Conservation (phyloP, 2,888 invertebrate species). For the Campaea margaritaria region DNA sequence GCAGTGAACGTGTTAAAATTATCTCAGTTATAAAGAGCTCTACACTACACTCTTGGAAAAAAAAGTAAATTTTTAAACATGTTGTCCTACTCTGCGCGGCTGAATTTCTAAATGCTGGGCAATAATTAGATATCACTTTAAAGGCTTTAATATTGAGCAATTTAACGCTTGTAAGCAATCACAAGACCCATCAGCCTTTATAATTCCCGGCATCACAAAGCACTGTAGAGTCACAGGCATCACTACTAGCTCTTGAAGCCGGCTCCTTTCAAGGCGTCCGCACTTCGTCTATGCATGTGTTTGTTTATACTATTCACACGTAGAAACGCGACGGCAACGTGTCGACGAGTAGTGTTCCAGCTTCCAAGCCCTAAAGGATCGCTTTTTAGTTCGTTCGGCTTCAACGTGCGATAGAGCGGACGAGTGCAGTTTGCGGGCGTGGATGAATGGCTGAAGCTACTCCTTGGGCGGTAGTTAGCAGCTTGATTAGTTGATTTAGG, state of each 20-base stretch:
- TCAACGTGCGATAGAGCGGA: constrained; percentile 43
- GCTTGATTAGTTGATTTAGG: constrained; percentile 5
- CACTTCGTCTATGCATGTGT: constrained; percentile 59
- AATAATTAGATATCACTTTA: no score
- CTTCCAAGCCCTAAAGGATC: constrained; percentile 66
- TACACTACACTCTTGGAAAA: no score
- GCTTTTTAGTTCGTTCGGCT: constrained; percentile 61
- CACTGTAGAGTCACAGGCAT: constrained; percentile 26
- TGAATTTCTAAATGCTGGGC: no score
- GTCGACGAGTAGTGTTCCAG: constrained; percentile 60
- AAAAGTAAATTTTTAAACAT: no score
- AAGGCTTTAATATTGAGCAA: no score
- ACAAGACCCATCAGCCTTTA: no score
- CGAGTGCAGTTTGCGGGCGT: constrained; percentile 19
- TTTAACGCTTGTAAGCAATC: no score
- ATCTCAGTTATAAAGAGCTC: no score
- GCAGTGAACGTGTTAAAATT: no score
- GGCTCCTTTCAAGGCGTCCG: constrained; percentile 64
- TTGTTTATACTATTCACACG: constrained; percentile 77
- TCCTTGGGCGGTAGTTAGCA: constrained; percentile 11
- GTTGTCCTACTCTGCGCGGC: no score
- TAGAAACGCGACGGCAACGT: constrained; percentile 56
- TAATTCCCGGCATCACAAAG: not conserved
- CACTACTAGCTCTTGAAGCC: constrained; percentile 52
- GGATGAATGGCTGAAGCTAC: constrained; percentile 26